phyloP scores from a whole-genome alignment of 2,113 vertebrate species.

The Progne subis region DNA sequence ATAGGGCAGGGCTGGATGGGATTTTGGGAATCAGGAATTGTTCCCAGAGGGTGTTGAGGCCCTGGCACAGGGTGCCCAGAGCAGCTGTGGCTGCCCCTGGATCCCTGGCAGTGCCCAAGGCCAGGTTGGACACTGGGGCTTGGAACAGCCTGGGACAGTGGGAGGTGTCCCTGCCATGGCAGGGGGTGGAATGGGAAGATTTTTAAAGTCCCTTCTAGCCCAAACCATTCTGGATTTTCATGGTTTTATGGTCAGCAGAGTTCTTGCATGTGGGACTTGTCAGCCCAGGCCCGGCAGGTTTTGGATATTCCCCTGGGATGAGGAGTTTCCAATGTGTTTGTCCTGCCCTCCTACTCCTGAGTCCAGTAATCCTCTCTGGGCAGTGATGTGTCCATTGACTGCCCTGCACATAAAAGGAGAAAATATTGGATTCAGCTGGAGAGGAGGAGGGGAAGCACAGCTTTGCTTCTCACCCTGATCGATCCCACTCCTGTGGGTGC shows the following conservation, averaged over 20 bases:
- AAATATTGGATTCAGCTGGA: background rate
- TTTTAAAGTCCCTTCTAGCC: background rate
- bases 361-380: background rate
- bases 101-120: background rate
- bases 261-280: background rate
- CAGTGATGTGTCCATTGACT: background rate
- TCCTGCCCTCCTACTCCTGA: background rate
- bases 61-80: background rate
- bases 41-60: background rate
- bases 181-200: fast-evolving
- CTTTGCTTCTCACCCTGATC: background rate
- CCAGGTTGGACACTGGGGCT: background rate
- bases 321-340: fast-evolving
- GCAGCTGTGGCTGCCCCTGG: background rate
- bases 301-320: background rate
- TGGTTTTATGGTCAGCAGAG: background rate
- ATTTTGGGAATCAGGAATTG: background rate
- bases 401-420: background rate
- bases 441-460: background rate
- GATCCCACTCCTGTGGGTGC: background rate
- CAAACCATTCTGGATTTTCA: background rate
- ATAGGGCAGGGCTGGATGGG: fast-evolving
- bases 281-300: background rate
- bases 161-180: background rate
- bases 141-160: background rate